These are phyloP conservation scores for Drosophila nr. perissopoda DNA, from an alignment of 2,888 invertebrate species.

Conservation along the genomic window DNA sequence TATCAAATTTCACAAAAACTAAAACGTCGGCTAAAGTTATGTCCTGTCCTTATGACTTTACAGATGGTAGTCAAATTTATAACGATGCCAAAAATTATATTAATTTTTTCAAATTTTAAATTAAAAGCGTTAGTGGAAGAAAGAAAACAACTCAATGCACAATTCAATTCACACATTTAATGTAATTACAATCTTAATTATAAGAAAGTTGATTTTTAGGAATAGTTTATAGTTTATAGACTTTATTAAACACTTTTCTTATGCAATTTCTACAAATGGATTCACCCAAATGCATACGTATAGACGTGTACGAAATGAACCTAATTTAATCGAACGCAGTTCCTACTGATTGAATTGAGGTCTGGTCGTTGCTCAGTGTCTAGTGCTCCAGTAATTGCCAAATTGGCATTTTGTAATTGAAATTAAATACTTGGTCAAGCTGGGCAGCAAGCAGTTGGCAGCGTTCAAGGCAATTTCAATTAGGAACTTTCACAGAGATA, in stretches of 20 bases:
- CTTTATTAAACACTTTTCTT: not conserved
- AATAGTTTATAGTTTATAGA: not conserved
- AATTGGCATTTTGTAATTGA: slow-evolving; percentile 68
- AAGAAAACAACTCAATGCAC: not conserved
- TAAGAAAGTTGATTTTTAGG: not conserved
- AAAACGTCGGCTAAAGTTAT: not conserved
- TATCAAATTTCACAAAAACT: not conserved
- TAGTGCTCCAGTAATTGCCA: slow-evolving; percentile 43
- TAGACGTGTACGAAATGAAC: not conserved
- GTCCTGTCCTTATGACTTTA: not conserved
- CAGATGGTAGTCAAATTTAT: not conserved
- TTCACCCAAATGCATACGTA: slow-evolving; percentile 10
- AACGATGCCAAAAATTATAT: not conserved
- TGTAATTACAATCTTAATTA: not conserved
- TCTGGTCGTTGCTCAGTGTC: slow-evolving; percentile 27
- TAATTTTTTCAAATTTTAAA: not conserved
- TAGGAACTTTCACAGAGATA: slow-evolving; percentile 71
- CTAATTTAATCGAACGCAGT: slow-evolving; percentile 6
- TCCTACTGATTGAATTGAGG: slow-evolving; percentile 48
- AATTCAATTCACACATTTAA: not conserved
- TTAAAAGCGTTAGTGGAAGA: not conserved
- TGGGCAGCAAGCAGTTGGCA: slow-evolving; percentile 19
- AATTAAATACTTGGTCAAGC: slow-evolving; percentile 70
- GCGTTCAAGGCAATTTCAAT: slow-evolving; percentile 67
- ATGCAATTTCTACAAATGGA: not conserved